These are phyloP conservation scores for Toxotes chatareus DNA, from an alignment of 2,113 vertebrate genomes.

Conservation along the genomic window DNA sequence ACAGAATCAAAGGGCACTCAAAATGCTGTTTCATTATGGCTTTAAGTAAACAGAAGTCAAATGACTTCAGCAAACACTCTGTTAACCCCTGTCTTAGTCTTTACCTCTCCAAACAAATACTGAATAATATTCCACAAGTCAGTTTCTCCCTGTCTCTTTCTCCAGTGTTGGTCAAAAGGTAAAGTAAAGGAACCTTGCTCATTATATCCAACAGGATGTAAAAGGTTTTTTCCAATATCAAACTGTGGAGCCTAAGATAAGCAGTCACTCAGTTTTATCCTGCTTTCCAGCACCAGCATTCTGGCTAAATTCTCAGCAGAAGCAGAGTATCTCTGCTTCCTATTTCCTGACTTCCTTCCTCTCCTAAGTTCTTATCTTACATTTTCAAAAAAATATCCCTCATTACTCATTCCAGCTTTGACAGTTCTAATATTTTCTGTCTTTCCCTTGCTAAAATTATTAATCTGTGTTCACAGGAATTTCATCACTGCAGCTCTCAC, in stretches of 20 bases:
- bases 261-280: not conserved
- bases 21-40: not conserved
- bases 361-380: not conserved
- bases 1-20: not conserved
- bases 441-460: constrained; percentile 9
- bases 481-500: constrained; percentile 19
- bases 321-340: not conserved
- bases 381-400: constrained; percentile 20
- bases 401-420: not conserved
- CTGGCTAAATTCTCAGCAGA: not conserved
- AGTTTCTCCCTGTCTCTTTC: not conserved
- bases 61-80: not conserved
- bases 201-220: not conserved
- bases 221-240: not conserved
- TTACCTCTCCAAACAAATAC: not conserved
- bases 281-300: not conserved
- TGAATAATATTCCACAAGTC: not conserved
- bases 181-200: constrained; percentile 26
- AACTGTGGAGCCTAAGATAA: constrained; percentile 28
- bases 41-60: not conserved
- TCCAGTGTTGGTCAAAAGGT: not conserved
- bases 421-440: not conserved
- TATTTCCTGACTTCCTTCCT: not conserved
- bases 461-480: constrained; percentile 26
- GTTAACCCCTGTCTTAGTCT: not conserved